A percentile compares a stretch with the other conserved stretches of the same genome.
Evolutionary conservation across 2,888 invertebrate genomes (phyloP).

Genomic region (Drosophila austrosaltans): DNA sequence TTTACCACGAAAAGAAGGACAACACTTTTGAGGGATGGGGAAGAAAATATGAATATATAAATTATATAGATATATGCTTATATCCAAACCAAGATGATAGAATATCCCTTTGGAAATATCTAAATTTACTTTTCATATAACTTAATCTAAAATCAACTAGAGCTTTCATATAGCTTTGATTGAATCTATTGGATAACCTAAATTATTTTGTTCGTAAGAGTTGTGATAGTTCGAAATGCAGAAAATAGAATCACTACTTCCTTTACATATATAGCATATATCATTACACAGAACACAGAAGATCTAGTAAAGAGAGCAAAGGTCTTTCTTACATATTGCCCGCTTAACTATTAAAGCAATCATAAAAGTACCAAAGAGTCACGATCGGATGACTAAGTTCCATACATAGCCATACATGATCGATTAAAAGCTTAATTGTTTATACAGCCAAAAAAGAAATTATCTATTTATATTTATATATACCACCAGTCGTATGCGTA

Average conservation of each 20-base stretch:
- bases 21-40: too few species aligned
- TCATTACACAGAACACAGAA: too few species aligned
- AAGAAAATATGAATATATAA: not conserved
- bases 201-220: too few species aligned
- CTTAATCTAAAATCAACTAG: not conserved
- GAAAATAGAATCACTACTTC: too few species aligned
- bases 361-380: not conserved
- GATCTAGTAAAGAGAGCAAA: too few species aligned
- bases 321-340: too few species aligned
- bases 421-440: not conserved
- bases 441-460: not conserved
- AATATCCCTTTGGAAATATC: not conserved
- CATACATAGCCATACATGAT: not conserved
- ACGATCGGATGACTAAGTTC: not conserved
- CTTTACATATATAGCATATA: too few species aligned
- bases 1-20: too few species aligned
- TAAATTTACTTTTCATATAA: not conserved
- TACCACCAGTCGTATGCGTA: conserved; percentile 68
- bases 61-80: not conserved
- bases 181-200: too few species aligned
- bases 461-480: not conserved
- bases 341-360: not conserved
- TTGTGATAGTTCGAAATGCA: too few species aligned
- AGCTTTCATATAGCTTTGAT: too few species aligned
- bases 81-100: not conserved